Base-by-base conservation (phyloP, 2,888 invertebrate species). In the Malthinus seriepunctatus region DNA sequence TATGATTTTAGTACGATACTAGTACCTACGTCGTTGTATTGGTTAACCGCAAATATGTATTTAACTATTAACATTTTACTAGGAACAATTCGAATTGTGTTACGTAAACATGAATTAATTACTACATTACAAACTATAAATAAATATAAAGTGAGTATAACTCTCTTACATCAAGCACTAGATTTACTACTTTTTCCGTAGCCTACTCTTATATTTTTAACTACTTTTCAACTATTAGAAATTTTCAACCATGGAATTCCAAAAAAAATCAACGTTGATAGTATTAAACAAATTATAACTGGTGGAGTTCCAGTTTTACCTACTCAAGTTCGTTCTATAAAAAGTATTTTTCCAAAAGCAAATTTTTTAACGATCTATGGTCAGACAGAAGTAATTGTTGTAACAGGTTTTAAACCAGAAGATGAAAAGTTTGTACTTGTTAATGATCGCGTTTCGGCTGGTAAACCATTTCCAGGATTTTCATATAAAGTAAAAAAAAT, bases 1-100 rank as follows among this genome's bases (percentile, higher is more conserved):
- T 15, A 42, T 8, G 14, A 42, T 9, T 15, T 7, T 0, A 23
- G 23, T 1, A 3, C 23, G 0, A 23, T 15, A 11, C 3, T 42
- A 8, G 10, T 42, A 6, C 9, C 39, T 3, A 42, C 39, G 4
- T 42, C 74, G 5, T 60, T 74, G 6, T 76, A 75, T 53, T 76
- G 76, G 76, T 70, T 75, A 23, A 73, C 76, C 4, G 62, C 69
- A 8, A 63, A 68, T 11, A 8, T 71, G 9, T 56, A 66, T 15
- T 54, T 71, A 9, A 59, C 63, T 1, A 62, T 54, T 8, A 48
- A 58, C 23, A 59, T 70, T 23, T 38, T 67, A 5, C 15, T 56
- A 10, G 76, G 75, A 12, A 57, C 59, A 9, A 54, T 72, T n/a
- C 68, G 71, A 63, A 57, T 75, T 1, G 39, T 75, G n/a, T 67